phyloP scores from a whole-genome alignment of 2,797 vertebrate species.

The Scolopax rusticola region DNA sequence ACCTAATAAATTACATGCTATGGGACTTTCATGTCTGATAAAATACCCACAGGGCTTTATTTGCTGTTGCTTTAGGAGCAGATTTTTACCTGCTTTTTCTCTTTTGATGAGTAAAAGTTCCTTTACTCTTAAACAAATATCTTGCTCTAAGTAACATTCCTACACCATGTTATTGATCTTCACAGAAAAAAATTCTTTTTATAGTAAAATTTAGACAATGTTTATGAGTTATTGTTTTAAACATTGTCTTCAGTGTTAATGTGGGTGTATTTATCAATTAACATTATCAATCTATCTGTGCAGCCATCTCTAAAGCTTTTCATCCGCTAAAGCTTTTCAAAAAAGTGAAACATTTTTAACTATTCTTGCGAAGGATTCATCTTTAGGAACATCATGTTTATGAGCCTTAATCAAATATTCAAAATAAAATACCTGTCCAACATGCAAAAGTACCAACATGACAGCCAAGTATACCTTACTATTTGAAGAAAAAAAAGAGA shows the following conservation, averaged over 20 bases:
- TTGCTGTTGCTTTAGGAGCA: slow-evolving; percentile 36
- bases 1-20: not conserved
- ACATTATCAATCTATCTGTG: not conserved
- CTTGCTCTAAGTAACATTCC: not conserved
- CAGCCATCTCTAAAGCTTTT: slow-evolving; percentile 36
- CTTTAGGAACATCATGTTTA: not conserved
- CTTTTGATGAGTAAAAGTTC: slow-evolving; percentile 6
- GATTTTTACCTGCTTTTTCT: not conserved
- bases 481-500: not conserved
- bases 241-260: slow-evolving; percentile 29
- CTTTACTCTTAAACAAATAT: slow-evolving; percentile 12
- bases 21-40: not conserved
- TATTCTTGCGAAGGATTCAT: not conserved
- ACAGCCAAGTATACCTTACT: not conserved
- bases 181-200: slow-evolving; percentile 23
- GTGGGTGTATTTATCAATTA: not conserved
- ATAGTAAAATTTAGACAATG: slow-evolving; percentile 52
- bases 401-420: slow-evolving; percentile 31
- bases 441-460: not conserved
- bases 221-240: slow-evolving; percentile 39
- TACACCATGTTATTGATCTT: slow-evolving; percentile 19
- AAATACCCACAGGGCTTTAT: slow-evolving; percentile 24
- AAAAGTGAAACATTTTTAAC: slow-evolving; percentile 19
- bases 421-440: slow-evolving; percentile 27
- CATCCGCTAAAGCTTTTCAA: slow-evolving; percentile 50